A percentile compares a stretch with the other conserved stretches of the same genome.
phyloP scores from a whole-genome alignment of 1,140 invertebrate species.

The Solenopsis fugax region DNA sequence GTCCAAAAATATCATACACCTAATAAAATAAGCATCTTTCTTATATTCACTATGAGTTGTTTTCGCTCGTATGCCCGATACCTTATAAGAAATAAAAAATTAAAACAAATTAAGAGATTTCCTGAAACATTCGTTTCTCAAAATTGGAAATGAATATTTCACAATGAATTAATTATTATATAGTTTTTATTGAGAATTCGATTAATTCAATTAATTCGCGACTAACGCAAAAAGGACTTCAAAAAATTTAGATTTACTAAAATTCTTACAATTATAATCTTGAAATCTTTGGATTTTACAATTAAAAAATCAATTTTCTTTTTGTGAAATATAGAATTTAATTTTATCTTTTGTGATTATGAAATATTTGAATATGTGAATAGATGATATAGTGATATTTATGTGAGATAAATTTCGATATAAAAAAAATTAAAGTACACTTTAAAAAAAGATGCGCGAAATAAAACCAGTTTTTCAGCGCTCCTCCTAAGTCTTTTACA shows the following conservation, averaged over 20 bases:
- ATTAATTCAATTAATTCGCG: not conserved
- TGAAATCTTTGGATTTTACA: not conserved
- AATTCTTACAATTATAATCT: constrained; percentile 6
- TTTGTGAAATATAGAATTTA: not conserved
- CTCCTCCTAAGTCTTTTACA: constrained; percentile 46
- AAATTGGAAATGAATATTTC: not conserved
- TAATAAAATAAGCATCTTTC: constrained; percentile 39
- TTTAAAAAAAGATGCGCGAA: constrained; percentile 30
- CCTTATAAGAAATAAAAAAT: constrained; percentile 3
- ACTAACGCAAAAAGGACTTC: not conserved
- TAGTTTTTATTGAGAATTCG: constrained; percentile 13
- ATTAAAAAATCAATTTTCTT: constrained; percentile 2
- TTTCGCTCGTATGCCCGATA: not conserved
- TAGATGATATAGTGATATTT: not conserved
- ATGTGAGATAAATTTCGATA: not conserved
- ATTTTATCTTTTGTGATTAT: not conserved
- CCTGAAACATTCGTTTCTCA: not conserved
- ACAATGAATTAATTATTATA: not conserved
- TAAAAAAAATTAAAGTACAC: constrained; percentile 9
- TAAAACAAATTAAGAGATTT: constrained; percentile 5
- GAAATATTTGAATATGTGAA: not conserved
- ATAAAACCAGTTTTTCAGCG: constrained; percentile 66
- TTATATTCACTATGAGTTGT: constrained; percentile 27
- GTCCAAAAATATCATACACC: constrained; percentile 41
- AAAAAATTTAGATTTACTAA: constrained; percentile 14